Evolutionary conservation across 2,888 invertebrate genomes (phyloP), one percentile per base, ranked within the genome.

Genomic region (Phania funesta): DNA sequence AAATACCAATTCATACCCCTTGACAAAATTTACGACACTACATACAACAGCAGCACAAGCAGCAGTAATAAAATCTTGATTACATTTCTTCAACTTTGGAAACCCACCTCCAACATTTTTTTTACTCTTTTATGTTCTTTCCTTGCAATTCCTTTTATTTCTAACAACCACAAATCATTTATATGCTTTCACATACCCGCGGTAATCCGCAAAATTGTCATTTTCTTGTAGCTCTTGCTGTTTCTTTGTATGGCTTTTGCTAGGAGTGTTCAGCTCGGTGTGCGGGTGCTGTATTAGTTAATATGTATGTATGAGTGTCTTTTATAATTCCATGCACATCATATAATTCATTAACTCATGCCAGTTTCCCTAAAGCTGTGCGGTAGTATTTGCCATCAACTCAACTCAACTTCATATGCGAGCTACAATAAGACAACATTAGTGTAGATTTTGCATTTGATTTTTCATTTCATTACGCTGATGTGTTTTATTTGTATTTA

Each of bases 271-370:
- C n/a, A 26, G 38, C 44, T 67, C 13, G 26, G 26, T 52, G 26
- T 38, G 16, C 54, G 54, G 67, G 41, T 26, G 32, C 20, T 35
- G 48, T 22, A 13, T 8, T 64, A 41, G 41, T 56, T 13, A 16
- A 32, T 18, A 0, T 77, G 24, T 38, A 7, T 48, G 3, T 22
- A 13, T 46, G 35, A 56, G 46, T 75, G 29, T 71, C 60, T 67
- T 20, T 81, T 81, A 44, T 81, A 77, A 81, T 81, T 77, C 81
- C 81, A 26, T 68, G 68, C 77, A 81, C 81, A 81, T 81, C 77
- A 77, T 77, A 77, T 77, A 81, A 81, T 81, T 81, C 77, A 81
- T 81, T 81, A 81, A 77, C 81, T 77, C 81, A 81, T 81, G 73
- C 81, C 73, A 68, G 18, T 6, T 46, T 32, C 50, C 26, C 13